These are phyloP conservation scores for Crambe crambe DNA, from an alignment of 37 sponge, comb jelly and placozoan species.

Conservation along the genomic window DNA sequence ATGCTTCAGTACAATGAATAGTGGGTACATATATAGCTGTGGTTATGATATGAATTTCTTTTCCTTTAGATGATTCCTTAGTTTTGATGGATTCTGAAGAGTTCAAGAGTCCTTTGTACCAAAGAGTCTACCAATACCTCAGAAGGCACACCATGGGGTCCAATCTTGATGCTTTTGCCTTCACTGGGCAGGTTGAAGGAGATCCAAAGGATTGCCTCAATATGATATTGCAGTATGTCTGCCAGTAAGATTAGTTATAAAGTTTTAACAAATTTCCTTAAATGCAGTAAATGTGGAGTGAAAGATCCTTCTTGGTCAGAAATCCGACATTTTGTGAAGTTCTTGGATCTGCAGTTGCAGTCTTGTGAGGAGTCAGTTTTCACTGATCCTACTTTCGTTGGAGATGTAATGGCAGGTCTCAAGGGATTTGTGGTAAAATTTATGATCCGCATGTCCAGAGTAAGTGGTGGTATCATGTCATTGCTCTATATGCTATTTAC, in stretches of 20 bases:
- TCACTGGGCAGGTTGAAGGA: constrained; percentile 30
- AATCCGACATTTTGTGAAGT: constrained; percentile 82
- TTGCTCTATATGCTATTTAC: no score
- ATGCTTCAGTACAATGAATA: no score
- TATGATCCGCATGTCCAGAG: constrained; percentile 87
- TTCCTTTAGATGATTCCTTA: no score
- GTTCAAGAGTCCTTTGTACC: no score
- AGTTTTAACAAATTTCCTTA: not conserved
- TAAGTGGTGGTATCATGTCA: no score
- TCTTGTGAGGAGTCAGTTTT: constrained; percentile 75
- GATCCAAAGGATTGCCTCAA: constrained; percentile 34
- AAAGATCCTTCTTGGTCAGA: constrained; percentile 87
- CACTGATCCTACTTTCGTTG: constrained; percentile 48
- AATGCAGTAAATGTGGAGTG: constrained; percentile 59
- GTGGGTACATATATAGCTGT: no score
- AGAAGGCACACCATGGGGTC: no score
- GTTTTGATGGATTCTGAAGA: no score
- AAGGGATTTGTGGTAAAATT: constrained; percentile 86
- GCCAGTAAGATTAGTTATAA: no score
- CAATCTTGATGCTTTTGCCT: constrained; percentile 54
- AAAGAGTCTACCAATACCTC: no score
- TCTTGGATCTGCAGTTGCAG: constrained; percentile 77
- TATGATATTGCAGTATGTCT: constrained; percentile 46
- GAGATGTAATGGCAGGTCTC: constrained; percentile 52
- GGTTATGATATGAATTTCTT: no score